Conservation (phyloP, 2,797 vertebrate genomes). For the Gastrophryne carolinensis region DNA sequence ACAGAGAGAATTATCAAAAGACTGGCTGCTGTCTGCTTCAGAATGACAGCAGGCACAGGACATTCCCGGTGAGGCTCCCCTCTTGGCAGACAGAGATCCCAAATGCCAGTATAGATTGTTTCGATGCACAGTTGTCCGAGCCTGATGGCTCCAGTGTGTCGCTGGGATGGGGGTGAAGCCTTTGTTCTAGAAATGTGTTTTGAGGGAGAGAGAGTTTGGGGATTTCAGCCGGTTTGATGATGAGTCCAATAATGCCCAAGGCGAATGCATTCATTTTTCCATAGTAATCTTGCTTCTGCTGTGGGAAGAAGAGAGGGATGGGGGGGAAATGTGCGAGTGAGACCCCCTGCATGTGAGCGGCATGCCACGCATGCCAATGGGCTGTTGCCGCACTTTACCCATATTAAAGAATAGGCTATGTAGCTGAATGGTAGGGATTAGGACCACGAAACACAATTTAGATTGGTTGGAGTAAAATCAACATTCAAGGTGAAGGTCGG, state of each 20-base stretch:
- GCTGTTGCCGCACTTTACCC: too few species aligned
- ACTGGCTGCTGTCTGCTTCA: neutral
- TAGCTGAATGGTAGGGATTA: neutral
- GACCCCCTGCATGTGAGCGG: neutral
- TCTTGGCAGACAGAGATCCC: neutral
- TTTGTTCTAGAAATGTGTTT: conserved; percentile 9
- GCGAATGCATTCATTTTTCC: conserved; percentile 28
- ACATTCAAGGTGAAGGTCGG: too few species aligned
- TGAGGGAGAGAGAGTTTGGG: conserved; percentile 1
- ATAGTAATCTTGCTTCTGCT: conserved; percentile 14
- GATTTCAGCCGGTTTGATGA: conserved; percentile 25
- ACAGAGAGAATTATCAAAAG: neutral
- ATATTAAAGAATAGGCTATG: neutral
- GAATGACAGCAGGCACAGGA: neutral
- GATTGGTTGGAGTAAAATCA: too few species aligned
- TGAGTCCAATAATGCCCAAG: conserved; percentile 19
- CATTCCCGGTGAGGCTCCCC: neutral
- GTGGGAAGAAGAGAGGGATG: conserved; percentile 3
- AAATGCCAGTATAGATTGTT: neutral
- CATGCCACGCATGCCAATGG: neutral
- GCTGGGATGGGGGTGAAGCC: neutral
- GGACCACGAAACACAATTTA: neutral
- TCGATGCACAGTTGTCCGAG: neutral
- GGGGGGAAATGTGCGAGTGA: conserved; percentile 1
- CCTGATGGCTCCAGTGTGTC: neutral